Evolutionary conservation across 1,140 invertebrate species (phyloP).

Genomic region (Elymnias hypermnestra): DNA sequence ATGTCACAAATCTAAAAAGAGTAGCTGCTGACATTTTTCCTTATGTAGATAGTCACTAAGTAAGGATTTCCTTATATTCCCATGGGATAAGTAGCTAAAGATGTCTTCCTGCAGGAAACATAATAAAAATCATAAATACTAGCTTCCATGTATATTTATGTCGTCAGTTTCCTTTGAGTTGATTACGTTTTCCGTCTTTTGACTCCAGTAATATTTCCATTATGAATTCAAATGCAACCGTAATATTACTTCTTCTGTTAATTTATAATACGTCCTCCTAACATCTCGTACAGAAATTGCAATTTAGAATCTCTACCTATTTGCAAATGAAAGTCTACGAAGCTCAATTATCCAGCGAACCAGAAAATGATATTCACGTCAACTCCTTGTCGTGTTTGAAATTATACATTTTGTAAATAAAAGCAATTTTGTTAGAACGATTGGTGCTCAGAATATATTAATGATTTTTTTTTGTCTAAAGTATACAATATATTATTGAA

Average conservation of each 20-base stretch:
- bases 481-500: too few relatives aligned
- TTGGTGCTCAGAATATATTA: too few relatives aligned
- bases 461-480: too few relatives aligned
- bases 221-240: neutral
- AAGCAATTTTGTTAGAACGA: too few relatives aligned
- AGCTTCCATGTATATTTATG: too few relatives aligned
- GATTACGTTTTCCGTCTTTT: neutral
- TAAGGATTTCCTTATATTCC: too few relatives aligned
- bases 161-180: neutral
- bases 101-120: too few relatives aligned
- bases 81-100: too few relatives aligned
- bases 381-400: slow-evolving; percentile 3
- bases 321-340: slow-evolving; percentile 4
- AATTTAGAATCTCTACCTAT: slow-evolving; percentile 15
- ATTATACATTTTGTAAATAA: slow-evolving; percentile 10
- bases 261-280: neutral
- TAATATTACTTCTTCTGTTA: neutral
- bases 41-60: too few relatives aligned
- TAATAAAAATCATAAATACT: too few relatives aligned
- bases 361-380: slow-evolving; percentile 12
- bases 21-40: too few relatives aligned
- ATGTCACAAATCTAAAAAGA: too few relatives aligned
- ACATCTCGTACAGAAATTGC: slow-evolving; percentile 4
- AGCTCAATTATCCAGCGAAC: slow-evolving; percentile 1
- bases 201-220: neutral